Evolutionary conservation across 2,113 vertebrate species (phyloP).

Genomic region (Sardina pilchardus): DNA sequence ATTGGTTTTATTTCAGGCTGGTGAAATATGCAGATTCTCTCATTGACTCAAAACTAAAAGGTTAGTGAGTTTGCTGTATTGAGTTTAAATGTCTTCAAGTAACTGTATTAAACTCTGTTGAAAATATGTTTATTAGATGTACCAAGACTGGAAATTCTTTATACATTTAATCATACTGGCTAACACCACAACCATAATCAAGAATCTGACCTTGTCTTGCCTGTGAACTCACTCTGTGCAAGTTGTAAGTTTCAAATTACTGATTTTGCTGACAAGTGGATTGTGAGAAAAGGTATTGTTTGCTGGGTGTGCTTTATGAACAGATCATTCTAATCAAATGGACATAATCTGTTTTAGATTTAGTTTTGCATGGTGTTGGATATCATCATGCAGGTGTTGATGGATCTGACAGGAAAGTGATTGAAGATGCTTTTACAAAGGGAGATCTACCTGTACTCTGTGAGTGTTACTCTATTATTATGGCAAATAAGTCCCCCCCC

Average conservation of each 20-base stretch:
- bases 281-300: neutral
- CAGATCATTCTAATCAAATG: neutral
- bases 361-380: constrained; percentile 82
- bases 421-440: constrained; percentile 83
- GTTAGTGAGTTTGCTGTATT: constrained; percentile 61
- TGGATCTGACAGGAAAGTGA: constrained; percentile 85
- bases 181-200: no score
- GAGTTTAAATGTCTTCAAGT: no score
- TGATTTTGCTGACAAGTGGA: no score
- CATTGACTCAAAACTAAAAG: constrained; percentile 88
- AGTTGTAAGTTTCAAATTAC: no score
- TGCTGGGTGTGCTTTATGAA: neutral
- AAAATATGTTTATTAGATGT: no score
- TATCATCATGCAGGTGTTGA: constrained; percentile 96
- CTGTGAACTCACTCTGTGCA: no score
- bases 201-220: no score
- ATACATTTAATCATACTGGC: no score
- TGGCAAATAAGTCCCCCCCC: no score
- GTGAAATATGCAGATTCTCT: constrained; percentile 80
- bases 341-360: constrained; percentile 69
- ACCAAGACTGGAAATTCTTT: no score
- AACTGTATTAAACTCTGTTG: no score
- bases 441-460: constrained; percentile 95
- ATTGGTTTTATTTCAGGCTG: constrained; percentile 71
- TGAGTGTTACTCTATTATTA: constrained; percentile 67